phyloP scores from a whole-genome alignment of 92 coral and sea anemone genomes.

The Palythoa grandiflora region DNA sequence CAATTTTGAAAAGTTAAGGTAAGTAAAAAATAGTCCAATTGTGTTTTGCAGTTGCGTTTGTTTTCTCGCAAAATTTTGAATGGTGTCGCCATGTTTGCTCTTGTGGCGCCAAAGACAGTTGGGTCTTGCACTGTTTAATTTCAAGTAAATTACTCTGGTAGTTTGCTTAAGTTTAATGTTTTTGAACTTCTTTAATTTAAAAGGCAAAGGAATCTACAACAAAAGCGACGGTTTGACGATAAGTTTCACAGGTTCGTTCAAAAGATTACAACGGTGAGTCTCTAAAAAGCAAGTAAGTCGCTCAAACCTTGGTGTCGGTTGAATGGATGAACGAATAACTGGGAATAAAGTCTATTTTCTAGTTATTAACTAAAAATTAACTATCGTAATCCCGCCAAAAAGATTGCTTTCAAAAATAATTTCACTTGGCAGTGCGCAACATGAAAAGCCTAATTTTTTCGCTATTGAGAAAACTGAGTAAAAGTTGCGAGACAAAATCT shows the following conservation, averaged over 20 bases:
- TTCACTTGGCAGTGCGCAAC: too few species aligned
- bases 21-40: background rate
- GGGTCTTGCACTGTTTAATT: background rate
- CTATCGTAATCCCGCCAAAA: too few species aligned
- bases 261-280: constrained; percentile 92
- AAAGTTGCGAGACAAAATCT: too few species aligned
- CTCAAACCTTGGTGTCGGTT: background rate
- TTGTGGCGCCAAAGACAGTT: background rate
- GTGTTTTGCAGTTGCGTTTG: background rate
- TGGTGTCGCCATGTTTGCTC: background rate
- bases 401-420: too few species aligned
- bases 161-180: background rate
- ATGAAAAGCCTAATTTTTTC: too few species aligned
- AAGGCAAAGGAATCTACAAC: constrained; percentile 33
- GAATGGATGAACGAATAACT: background rate
- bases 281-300: constrained; percentile 65
- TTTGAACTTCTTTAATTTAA: background rate
- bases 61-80: background rate
- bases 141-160: background rate
- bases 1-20: constrained; percentile 44
- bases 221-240: constrained; percentile 80
- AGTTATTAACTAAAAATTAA: background rate
- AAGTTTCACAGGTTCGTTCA: constrained; percentile 91
- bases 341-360: background rate
- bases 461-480: too few species aligned